Percentiles rank a stretch among this genome's conserved stretches.
phyloP scores from a whole-genome alignment of 1,140 invertebrate species.

The Polypedilum pembai region DNA sequence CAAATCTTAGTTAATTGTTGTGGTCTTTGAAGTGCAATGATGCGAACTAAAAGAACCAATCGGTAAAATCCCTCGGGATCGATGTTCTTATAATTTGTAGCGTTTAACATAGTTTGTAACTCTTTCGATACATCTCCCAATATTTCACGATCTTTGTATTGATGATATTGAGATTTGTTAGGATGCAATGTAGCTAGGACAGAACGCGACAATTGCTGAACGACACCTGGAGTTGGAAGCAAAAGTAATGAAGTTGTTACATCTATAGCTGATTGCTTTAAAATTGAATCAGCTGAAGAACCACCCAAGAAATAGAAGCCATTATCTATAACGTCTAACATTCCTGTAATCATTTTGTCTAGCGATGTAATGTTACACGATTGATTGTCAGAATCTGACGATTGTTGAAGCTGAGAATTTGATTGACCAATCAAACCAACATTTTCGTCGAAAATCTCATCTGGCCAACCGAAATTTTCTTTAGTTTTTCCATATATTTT shows the following conservation, averaged over 20 bases:
- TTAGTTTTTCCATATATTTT: slow-evolving; percentile 92
- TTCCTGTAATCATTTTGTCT: slow-evolving; percentile 59
- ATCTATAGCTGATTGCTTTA: slow-evolving; percentile 56
- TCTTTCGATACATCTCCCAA: slow-evolving; percentile 67
- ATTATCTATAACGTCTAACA: slow-evolving; percentile 68
- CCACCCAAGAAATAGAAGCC: slow-evolving; percentile 46
- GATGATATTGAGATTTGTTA: slow-evolving; percentile 66
- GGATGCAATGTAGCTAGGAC: slow-evolving; percentile 73
- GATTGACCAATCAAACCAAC: not conserved
- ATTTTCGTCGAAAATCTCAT: slow-evolving; percentile 52
- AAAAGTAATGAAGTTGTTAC: slow-evolving; percentile 73
- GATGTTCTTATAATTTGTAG: slow-evolving; percentile 53
- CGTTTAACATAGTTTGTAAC: slow-evolving; percentile 56
- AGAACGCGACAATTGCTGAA: slow-evolving; percentile 70
- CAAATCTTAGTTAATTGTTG: slow-evolving; percentile 44
- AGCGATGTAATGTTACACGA: slow-evolving; percentile 36
- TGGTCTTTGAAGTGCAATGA: slow-evolving; percentile 76
- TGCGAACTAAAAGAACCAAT: slow-evolving; percentile 72
- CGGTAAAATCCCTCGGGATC: slow-evolving; percentile 90
- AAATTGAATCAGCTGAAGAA: slow-evolving; percentile 42
- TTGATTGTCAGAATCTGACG: slow-evolving; percentile 22
- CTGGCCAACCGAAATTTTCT: slow-evolving; percentile 94
- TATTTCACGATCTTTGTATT: slow-evolving; percentile 81
- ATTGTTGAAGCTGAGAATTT: not conserved
- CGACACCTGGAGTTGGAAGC: slow-evolving; percentile 67